Evolutionary conservation across 2,113 vertebrate species (phyloP), one percentile per base, ranked within the genome.

Genomic region (Percina caprodes): DNA sequence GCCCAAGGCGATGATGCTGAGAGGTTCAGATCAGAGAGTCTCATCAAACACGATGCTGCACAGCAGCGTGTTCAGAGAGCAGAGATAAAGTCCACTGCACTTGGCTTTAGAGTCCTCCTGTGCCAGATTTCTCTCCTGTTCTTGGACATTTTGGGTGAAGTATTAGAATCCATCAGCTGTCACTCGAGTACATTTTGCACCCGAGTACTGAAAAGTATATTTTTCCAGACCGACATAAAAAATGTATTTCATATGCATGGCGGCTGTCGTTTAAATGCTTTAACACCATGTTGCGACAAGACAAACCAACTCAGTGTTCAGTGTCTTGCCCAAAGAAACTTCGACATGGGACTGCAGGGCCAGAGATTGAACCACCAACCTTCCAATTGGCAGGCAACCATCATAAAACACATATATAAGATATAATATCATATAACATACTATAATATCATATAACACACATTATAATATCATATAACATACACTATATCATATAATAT

Each of bases 401-500:
- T n/a, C n/a, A n/a, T n/a, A n/a, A n/a, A n/a, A n/a, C n/a, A n/a
- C n/a, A n/a, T n/a, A n/a, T n/a, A n/a, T n/a, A n/a, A n/a, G n/a
- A n/a, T n/a, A n/a, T n/a, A n/a, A n/a, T n/a, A n/a, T n/a, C n/a
- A n/a, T n/a, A n/a, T n/a, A n/a, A n/a, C n/a, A n/a, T n/a, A n/a
- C n/a, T n/a, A n/a, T n/a, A n/a, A n/a, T n/a, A n/a, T n/a, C n/a
- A n/a, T n/a, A n/a, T n/a, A n/a, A n/a, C n/a, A n/a, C n/a, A n/a
- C n/a, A n/a, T n/a, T n/a, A n/a, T n/a, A 30, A 3, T 30, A 3
- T 30, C 2, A 30, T 3, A 4, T 30, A 3, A 30, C 3, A 3
- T 2, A 3, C 26, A 30, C 26, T 30, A 3, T 3, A 2, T 3
- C 3, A 2, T 30, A 3, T 3, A 30, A 3, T 2, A 3, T 30